A percentile compares a stretch with the other conserved stretches of the same genome.
Evolutionary conservation across 2,113 vertebrate genomes (phyloP).

Genomic region (Tautogolabrus adspersus): DNA sequence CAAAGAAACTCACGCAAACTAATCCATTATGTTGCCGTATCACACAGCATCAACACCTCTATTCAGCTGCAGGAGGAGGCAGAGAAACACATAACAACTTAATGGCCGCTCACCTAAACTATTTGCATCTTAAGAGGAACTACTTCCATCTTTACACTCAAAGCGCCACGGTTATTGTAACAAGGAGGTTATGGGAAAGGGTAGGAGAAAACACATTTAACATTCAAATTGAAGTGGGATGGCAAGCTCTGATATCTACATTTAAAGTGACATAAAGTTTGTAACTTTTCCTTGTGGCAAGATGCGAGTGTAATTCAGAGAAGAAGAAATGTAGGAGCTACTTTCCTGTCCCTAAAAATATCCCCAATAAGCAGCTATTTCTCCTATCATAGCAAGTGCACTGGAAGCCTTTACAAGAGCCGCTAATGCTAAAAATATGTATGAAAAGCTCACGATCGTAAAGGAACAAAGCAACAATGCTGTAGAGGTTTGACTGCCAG

Average conservation of each 20-base stretch:
- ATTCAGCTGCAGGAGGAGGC: constrained; percentile 44
- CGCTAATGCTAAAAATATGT: not conserved
- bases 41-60: constrained; percentile 36
- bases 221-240: not conserved
- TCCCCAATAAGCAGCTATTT: not conserved
- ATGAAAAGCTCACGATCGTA: not conserved
- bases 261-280: not conserved
- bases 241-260: not conserved
- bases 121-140: constrained; percentile 26
- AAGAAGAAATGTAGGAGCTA: not conserved
- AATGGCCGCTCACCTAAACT: constrained; percentile 32
- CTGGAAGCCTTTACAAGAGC: not conserved
- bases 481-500: not conserved
- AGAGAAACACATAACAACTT: constrained; percentile 23
- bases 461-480: not conserved
- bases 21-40: constrained; percentile 37
- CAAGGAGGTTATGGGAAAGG: not conserved
- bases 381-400: not conserved
- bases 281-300: not conserved
- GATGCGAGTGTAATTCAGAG: not conserved
- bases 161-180: constrained; percentile 20
- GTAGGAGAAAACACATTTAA: not conserved
- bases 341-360: not conserved
- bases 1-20: constrained; percentile 26
- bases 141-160: not conserved